A percentile compares a stretch with the other conserved stretches of the same genome.
Conservation (phyloP, 2,888 invertebrate genomes). For the Drosophila merina region DNA sequence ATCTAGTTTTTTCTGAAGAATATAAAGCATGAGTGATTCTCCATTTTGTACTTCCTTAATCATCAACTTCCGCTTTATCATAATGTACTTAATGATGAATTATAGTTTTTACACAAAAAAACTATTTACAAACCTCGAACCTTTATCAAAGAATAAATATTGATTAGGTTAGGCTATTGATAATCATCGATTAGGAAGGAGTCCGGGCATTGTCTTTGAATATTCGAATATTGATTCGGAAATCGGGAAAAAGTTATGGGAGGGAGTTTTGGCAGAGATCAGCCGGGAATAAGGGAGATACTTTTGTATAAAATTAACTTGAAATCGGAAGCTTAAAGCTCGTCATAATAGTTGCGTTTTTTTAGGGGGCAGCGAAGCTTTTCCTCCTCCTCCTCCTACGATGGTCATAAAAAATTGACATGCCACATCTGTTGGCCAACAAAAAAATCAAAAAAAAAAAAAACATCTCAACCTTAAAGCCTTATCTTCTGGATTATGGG, state of each 20-base stretch:
- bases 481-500: not conserved
- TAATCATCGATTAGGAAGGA: not conserved
- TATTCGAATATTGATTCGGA: not conserved
- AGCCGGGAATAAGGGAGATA: not conserved
- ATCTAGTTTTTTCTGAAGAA: too few relatives aligned
- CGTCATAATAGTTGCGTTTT: not conserved
- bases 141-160: constrained; percentile 1
- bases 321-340: constrained; percentile 2
- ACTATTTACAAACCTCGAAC: not conserved
- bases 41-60: too few relatives aligned
- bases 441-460: not conserved
- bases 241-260: not conserved
- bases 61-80: too few relatives aligned
- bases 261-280: not conserved
- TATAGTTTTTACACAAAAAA: too few relatives aligned
- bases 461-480: not conserved
- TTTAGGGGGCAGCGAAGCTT: not conserved
- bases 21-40: too few relatives aligned
- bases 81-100: too few relatives aligned
- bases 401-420: not conserved
- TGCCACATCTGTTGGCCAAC: not conserved
- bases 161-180: not conserved
- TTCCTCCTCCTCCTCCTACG: not conserved
- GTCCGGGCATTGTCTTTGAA: not conserved
- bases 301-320: not conserved